These are phyloP conservation scores for Acanthopagrus latus DNA, from an alignment of 2,797 vertebrate genomes.

Conservation along the genomic window DNA sequence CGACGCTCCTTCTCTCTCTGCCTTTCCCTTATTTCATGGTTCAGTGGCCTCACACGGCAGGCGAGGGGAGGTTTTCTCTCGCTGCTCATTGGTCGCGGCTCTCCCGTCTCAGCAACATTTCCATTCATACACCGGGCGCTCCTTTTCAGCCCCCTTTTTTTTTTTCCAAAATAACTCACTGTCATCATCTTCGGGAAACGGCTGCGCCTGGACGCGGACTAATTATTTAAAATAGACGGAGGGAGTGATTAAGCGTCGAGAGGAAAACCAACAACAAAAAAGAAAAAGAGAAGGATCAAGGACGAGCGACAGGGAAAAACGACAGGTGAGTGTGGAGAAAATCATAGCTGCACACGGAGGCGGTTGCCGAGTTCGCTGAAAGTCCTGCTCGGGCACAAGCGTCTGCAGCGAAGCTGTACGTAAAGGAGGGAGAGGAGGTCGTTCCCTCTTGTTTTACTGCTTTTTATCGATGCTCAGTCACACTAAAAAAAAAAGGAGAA, in stretches of 20 bases:
- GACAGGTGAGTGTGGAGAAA: conserved; percentile 83
- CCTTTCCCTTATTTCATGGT: conserved; percentile 87
- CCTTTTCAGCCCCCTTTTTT: conserved; percentile 66
- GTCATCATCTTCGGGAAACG: conserved; percentile 76
- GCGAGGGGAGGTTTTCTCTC: conserved; percentile 82
- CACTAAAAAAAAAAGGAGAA: neutral
- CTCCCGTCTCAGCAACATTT: conserved; percentile 74
- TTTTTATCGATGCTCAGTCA: neutral
- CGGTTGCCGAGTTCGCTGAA: neutral
- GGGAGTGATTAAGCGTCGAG: conserved; percentile 55
- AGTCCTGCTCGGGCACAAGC: neutral
- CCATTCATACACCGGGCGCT: conserved; percentile 83
- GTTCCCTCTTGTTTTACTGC: conserved; percentile 35
- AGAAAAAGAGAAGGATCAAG: neutral
- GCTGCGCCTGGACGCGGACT: conserved; percentile 75
- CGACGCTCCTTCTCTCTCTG: conserved; percentile 77
- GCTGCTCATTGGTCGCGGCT: conserved; percentile 84
- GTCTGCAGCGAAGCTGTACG: conserved; percentile 9
- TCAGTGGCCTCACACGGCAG: conserved; percentile 81
- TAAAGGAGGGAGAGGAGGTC: conserved; percentile 17
- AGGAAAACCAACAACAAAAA: neutral
- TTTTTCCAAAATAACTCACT: conserved; percentile 80
- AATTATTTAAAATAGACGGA: conserved; percentile 72
- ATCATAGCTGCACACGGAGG: neutral
- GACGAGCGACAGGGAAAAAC: conserved; percentile 30